A percentile compares a stretch with the other conserved stretches of the same genome.
Conservation (phyloP, 1,140 invertebrate species). For the Eriosoma lanigerum region DNA sequence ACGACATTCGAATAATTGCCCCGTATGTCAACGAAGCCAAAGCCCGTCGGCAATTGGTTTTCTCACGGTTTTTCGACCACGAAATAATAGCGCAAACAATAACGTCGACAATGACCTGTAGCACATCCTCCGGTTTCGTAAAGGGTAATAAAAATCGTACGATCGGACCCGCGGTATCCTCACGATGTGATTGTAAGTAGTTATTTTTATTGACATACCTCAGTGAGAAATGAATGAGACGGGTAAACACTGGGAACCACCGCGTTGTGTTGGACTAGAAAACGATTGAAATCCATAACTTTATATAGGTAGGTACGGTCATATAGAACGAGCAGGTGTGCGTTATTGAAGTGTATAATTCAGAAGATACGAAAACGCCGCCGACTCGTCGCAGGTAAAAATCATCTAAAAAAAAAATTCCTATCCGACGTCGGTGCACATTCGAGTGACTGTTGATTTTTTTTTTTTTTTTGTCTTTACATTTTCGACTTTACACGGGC, state of each 20-base stretch:
- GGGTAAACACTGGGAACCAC: background rate
- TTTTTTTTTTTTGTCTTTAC: background rate
- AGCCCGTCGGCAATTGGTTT: too few relatives aligned
- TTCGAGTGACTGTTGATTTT: too few relatives aligned
- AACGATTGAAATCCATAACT: conserved; percentile 3
- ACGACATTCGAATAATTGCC: too few relatives aligned
- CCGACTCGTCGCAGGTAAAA: background rate
- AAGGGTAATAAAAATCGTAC: conserved; percentile 1
- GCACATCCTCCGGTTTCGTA: background rate
- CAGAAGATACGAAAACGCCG: conserved; percentile 7
- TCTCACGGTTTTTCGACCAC: background rate
- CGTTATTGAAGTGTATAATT: conserved; percentile 34
- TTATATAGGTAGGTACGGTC: too few relatives aligned
- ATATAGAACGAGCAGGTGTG: background rate
- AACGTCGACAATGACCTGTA: background rate
- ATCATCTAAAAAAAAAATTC: conserved; percentile 4
- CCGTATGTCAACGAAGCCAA: too few relatives aligned
- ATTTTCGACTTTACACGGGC: background rate
- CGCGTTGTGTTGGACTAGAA: conserved; percentile 8
- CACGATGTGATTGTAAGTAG: too few relatives aligned
- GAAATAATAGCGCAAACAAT: conserved; percentile 4
- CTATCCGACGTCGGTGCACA: background rate
- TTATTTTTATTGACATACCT: conserved; percentile 26
- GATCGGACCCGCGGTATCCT: background rate
- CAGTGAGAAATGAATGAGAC: background rate